Evolutionary conservation across 2,797 vertebrate genomes (phyloP).

Genomic region (Platyrinchus mystaceus): DNA sequence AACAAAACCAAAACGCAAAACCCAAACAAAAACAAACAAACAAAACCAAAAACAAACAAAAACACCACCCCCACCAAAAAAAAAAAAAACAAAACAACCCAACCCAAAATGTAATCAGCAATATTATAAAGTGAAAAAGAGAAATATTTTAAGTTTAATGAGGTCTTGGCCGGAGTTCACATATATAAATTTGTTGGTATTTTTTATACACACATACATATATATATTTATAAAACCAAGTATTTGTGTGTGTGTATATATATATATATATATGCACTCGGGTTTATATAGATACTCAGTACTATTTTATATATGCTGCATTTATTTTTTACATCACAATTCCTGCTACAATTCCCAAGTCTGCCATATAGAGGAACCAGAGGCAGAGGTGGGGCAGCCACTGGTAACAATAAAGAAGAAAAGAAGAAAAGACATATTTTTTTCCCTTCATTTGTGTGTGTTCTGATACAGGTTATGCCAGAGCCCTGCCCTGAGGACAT

Average conservation of each 20-base stretch:
- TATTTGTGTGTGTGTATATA: neutral
- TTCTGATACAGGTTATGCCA: neutral
- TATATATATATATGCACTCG: neutral
- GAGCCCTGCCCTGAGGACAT: neutral
- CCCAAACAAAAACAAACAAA: neutral
- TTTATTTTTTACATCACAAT: neutral
- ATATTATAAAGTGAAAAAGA: neutral
- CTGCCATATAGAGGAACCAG: neutral
- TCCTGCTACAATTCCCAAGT: neutral
- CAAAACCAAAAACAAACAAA: too few relatives aligned
- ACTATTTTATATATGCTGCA: neutral
- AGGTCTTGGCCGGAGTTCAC: neutral
- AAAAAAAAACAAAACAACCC: too few relatives aligned
- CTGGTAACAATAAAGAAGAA: neutral
- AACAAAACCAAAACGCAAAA: too few relatives aligned
- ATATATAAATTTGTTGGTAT: neutral
- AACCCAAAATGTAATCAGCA: neutral
- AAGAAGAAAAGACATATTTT: neutral
- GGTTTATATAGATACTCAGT: neutral
- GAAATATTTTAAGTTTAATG: neutral
- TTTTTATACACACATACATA: neutral
- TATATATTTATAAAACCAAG: neutral
- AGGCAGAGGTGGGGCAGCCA: neutral
- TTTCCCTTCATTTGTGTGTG: neutral
- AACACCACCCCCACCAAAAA: too few relatives aligned